Base-by-base conservation (phyloP, 2,888 invertebrate genomes). In the Lacanobia wlatinum region DNA sequence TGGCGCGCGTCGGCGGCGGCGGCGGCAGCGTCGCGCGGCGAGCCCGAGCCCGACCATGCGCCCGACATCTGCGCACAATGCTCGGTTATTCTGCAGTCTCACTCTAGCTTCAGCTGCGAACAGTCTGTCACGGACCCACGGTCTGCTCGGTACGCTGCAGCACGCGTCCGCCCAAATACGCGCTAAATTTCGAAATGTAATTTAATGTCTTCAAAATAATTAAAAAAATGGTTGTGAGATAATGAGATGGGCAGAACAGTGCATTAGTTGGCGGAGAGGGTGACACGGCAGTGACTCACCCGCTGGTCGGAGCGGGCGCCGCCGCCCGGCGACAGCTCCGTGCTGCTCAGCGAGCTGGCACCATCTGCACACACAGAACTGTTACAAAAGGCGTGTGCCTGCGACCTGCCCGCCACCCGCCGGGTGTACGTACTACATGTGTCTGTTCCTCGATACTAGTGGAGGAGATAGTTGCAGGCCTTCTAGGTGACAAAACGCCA, bases 1-100 rank as follows among this genome's bases (percentile, higher is more conserved):
- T 88, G 94, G 0, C 92, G 90, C 53, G 91, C 92, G 8, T 90
- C 92, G 14, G 56, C 46, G 97, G 75, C 84, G 40, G 18, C 34
- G 94, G 0, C 92, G 90, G 90, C 92, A 10, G 48, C 46, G 97
- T 77, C 84, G 50, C 80, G 81, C 66, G 71, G 68, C 23, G 77
- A 64, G 60, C 70, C 73, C 23, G 81, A 60, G 28, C 28, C 28
- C 28, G 28, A 28, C 28, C 28, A 28, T 34, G 34, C 34, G 52
- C 73, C 66, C 60, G 86, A 52, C 71, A 78, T 70, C 84, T 84
- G 76, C 59, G 52, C 80, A 75, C 58, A 52, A n/a, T 18, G 6
- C 23, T 14, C 23, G 7, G 16, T 53, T 16, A 55, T 78, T 63
- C 55, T 65, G 64, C 46, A 46, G 12, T 2, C 10, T 40, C 16